phyloP scores from a whole-genome alignment of 1,140 invertebrate species.

The Temnothorax longispinosus region DNA sequence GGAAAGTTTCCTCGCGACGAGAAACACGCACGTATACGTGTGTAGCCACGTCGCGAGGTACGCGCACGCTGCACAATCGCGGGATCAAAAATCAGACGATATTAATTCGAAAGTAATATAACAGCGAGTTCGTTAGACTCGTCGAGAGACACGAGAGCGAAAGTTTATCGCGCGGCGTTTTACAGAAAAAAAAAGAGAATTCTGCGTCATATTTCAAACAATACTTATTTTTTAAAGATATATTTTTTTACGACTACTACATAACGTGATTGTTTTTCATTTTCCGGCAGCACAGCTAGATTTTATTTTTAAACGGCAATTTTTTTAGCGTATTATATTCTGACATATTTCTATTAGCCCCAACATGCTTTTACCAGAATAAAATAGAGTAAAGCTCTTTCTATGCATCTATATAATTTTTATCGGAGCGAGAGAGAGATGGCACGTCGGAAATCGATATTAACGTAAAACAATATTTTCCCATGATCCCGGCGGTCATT shows the following conservation, averaged over 20 bases:
- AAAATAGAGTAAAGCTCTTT: not conserved
- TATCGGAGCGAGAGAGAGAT: not conserved
- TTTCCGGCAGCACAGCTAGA: not conserved
- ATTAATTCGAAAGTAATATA: conserved; percentile 11
- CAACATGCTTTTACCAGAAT: conserved; percentile 22
- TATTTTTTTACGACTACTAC: not conserved
- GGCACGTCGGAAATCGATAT: conserved; percentile 16
- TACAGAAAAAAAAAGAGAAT: not conserved
- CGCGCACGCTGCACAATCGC: not conserved
- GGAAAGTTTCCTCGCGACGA: conserved; percentile 57
- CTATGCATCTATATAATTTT: not conserved
- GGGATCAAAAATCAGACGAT: not conserved
- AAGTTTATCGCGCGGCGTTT: not conserved
- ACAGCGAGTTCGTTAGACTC: not conserved
- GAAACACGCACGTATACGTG: conserved; percentile 1
- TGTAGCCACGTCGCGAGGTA: not conserved
- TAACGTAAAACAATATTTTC: conserved; percentile 21
- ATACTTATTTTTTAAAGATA: not conserved
- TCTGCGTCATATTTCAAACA: not conserved
- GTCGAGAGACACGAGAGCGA: not conserved
- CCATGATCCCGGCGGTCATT: not conserved
- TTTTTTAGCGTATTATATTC: conserved; percentile 6
- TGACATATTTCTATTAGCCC: conserved; percentile 15
- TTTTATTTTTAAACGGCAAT: conserved; percentile 8
- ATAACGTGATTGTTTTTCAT: not conserved